Conservation (phyloP, 2,888 invertebrate species). For the Tenthredo notha region DNA sequence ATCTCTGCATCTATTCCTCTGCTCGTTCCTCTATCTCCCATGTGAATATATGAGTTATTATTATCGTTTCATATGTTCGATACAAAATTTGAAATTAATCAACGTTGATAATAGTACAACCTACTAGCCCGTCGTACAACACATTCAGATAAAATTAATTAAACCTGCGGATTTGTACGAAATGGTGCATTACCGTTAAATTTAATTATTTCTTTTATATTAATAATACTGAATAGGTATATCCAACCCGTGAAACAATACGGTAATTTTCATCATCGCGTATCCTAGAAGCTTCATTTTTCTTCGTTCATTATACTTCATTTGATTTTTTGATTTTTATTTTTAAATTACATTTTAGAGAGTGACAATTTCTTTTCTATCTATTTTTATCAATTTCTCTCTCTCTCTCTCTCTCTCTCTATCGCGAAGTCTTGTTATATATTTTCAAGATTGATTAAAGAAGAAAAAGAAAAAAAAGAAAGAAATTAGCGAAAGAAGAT, state of each 20-base stretch:
- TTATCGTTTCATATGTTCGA: not conserved
- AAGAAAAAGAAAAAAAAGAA: not conserved
- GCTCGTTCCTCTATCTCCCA: not conserved
- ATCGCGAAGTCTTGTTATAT: not conserved
- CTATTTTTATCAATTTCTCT: not conserved
- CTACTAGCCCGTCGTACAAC: not conserved
- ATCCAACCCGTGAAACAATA: no score
- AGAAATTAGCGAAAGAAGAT: not conserved
- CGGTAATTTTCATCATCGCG: not conserved
- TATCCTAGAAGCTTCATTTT: not conserved
- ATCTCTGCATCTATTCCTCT: not conserved
- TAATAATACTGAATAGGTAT: not conserved
- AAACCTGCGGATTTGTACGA: not conserved
- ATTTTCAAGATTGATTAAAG: slow-evolving; percentile 3
- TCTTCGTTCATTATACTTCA: not conserved
- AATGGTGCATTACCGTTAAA: not conserved
- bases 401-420: not conserved
- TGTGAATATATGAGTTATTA: not conserved
- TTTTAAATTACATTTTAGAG: not conserved
- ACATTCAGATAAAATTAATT: not conserved
- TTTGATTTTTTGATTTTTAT: not conserved
- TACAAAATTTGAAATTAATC: slow-evolving; percentile 10
- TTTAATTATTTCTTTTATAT: not conserved
- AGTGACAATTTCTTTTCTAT: not conserved
- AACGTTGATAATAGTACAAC: not conserved